A percentile compares a stretch with the other conserved stretches of the same genome.
Conservation (phyloP, 2,888 invertebrate species). For the Plagodis dolabraria region DNA sequence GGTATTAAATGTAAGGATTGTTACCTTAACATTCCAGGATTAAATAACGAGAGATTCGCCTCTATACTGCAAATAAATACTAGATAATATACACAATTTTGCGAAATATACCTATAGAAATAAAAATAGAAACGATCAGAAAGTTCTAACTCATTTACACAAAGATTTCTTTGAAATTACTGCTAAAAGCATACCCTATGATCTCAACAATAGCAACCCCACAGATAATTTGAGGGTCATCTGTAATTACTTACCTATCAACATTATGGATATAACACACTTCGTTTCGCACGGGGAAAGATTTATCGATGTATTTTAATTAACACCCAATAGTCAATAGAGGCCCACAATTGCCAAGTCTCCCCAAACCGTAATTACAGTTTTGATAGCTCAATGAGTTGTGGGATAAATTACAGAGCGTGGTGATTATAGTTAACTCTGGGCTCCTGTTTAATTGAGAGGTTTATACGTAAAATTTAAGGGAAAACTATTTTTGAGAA, state of each 20-base stretch:
- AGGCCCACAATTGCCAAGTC: constrained; percentile 40
- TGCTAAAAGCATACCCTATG: constrained; percentile 32
- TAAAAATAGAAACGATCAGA: too few relatives aligned
- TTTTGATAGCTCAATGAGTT: constrained; percentile 55
- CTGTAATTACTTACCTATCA: constrained; percentile 54
- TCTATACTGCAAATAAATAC: too few relatives aligned
- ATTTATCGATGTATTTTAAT: constrained; percentile 76
- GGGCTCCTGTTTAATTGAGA: constrained; percentile 6
- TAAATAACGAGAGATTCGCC: too few relatives aligned
- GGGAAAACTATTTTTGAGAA: not conserved
- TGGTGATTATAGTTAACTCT: constrained; percentile 5
- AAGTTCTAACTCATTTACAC: too few relatives aligned
- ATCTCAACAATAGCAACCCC: constrained; percentile 43
- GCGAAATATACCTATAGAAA: too few relatives aligned
- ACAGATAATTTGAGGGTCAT: constrained; percentile 53
- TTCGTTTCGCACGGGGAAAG: constrained; percentile 72
- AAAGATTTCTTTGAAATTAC: not conserved
- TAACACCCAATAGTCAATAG: constrained; percentile 67
- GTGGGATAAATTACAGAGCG: constrained; percentile 25
- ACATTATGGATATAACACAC: constrained; percentile 54
- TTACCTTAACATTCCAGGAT: too few relatives aligned
- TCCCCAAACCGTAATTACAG: constrained; percentile 52
- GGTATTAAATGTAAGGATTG: too few relatives aligned
- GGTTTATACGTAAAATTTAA: too few relatives aligned
- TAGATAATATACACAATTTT: too few relatives aligned